A percentile compares a stretch with the other conserved stretches of the same genome.
Conservation (phyloP, 2,113 vertebrate species). For the Colius striatus region DNA sequence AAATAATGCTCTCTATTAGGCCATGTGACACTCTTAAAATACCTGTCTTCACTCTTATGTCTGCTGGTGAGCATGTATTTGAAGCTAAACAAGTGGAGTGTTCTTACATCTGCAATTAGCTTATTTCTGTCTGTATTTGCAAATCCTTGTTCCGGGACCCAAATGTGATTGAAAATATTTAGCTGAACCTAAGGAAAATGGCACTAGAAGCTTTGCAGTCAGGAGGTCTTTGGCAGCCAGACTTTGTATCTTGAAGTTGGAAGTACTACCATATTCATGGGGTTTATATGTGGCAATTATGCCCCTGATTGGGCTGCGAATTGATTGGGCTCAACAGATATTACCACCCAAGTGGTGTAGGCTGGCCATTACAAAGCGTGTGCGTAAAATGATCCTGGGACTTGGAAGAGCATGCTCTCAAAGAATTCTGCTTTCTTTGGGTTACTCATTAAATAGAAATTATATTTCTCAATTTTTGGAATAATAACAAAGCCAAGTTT, state of each 20-base stretch:
- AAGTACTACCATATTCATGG: background rate
- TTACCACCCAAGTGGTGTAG: background rate
- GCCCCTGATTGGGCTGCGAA: background rate
- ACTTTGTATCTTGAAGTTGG: background rate
- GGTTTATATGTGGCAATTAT: background rate
- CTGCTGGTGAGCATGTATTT: background rate
- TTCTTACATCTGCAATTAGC: background rate
- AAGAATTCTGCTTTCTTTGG: background rate
- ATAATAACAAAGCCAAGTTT: background rate
- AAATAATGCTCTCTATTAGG: background rate
- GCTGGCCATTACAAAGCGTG: background rate
- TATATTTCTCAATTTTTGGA: background rate
- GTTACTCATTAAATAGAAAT: background rate
- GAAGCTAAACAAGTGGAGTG: background rate
- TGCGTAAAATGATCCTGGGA: background rate
- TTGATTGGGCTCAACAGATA: background rate
- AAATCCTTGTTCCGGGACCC: background rate
- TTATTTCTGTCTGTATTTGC: background rate
- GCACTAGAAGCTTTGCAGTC: background rate
- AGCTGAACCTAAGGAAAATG: background rate
- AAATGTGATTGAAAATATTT: background rate
- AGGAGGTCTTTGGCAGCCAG: background rate
- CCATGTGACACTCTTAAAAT: background rate
- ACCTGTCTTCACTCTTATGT: background rate
- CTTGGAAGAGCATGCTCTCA: background rate